Conservation (phyloP, 2,113 vertebrate genomes). For the Poecilia latipinna region DNA sequence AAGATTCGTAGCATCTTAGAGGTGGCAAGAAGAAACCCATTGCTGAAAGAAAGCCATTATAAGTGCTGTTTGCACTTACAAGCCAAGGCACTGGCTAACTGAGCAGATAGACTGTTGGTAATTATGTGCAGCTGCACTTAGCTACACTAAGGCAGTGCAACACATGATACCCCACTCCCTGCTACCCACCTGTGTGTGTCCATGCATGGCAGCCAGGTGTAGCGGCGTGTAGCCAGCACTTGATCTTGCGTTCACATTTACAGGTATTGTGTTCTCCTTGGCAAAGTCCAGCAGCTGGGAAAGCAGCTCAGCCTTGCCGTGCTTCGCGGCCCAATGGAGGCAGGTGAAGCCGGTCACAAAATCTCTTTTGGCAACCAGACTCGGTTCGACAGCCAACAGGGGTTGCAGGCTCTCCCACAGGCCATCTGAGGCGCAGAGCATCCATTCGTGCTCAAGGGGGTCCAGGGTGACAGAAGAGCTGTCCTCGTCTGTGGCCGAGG, state of each 20-base stretch:
- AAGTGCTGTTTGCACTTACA: too few relatives aligned
- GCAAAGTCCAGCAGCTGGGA: constrained; percentile 88
- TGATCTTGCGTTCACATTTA: constrained; percentile 89
- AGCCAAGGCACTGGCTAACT: background rate
- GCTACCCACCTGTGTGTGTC: constrained; percentile 80
- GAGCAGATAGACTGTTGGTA: constrained; percentile 1
- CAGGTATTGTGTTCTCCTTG: constrained; percentile 81
- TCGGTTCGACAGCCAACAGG: constrained; percentile 86
- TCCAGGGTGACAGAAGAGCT: constrained; percentile 87
- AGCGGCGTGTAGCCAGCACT: constrained; percentile 92
- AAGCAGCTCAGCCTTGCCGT: constrained; percentile 89
- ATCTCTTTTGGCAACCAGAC: constrained; percentile 87
- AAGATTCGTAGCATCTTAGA: too few relatives aligned
- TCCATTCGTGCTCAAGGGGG: constrained; percentile 96
- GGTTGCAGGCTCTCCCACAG: constrained; percentile 90
- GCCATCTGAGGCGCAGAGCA: constrained; percentile 91
- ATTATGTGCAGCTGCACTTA: constrained; percentile 5
- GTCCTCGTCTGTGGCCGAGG: constrained; percentile 76
- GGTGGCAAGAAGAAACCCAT: too few relatives aligned
- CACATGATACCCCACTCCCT: constrained; percentile 22
- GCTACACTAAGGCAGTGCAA: constrained; percentile 11
- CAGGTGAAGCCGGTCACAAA: constrained; percentile 96
- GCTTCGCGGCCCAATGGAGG: constrained; percentile 97
- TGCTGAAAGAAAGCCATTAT: too few relatives aligned
- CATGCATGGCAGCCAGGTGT: constrained; percentile 95